Evolutionary conservation across 2,113 vertebrate genomes (phyloP).

Genomic region (Egretta garzetta): DNA sequence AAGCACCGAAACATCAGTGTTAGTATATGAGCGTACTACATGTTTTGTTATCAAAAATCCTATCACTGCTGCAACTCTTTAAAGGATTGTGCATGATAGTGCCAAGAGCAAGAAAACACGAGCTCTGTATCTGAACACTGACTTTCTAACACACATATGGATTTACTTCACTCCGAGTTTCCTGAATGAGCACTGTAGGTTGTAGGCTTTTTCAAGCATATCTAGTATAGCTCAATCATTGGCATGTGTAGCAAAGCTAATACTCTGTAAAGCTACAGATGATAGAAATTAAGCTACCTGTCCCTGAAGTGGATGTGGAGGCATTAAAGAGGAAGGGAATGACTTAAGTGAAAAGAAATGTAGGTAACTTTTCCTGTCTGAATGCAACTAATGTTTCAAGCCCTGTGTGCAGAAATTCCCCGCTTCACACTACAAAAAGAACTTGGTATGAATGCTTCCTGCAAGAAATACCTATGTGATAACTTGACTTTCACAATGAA

Average conservation of each 20-base stretch:
- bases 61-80: constrained; percentile 60
- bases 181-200: constrained; percentile 72
- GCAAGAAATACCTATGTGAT: neutral
- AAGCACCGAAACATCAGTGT: neutral
- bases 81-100: constrained; percentile 63
- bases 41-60: constrained; percentile 42
- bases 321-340: constrained; percentile 70
- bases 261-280: constrained; percentile 73
- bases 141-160: constrained; percentile 75
- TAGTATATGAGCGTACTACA: neutral
- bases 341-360: constrained; percentile 74
- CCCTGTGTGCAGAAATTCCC: neutral
- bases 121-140: constrained; percentile 50
- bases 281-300: constrained; percentile 84
- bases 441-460: neutral
- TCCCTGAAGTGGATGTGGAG: constrained; percentile 75
- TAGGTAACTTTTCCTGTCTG: constrained; percentile 45
- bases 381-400: constrained; percentile 40
- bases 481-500: neutral
- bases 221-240: constrained; percentile 65
- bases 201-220: constrained; percentile 66
- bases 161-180: constrained; percentile 78
- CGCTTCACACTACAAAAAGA: neutral
- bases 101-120: constrained; percentile 55
- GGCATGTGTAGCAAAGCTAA: constrained; percentile 73